Evolutionary conservation across 2,888 invertebrate genomes (phyloP).

Genomic region (Phymatocera aterrima): DNA sequence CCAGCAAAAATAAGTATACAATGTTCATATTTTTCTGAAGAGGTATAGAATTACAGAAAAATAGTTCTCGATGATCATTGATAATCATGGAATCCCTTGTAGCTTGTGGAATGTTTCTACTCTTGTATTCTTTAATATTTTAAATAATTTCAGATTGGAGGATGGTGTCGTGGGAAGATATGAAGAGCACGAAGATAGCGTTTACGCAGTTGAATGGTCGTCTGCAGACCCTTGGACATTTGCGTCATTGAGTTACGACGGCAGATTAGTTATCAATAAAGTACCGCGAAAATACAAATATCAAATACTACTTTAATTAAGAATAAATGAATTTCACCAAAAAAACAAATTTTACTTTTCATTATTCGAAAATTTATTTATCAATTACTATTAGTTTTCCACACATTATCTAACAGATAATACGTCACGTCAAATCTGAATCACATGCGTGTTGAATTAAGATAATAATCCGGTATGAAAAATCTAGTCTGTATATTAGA

Average conservation of each 20-base stretch:
- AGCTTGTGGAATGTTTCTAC: background rate
- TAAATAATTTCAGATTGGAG: slow-evolving; percentile 77
- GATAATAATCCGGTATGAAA: background rate
- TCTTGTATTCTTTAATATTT: slow-evolving; percentile 16
- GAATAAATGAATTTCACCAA: slow-evolving; percentile 32
- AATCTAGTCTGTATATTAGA: background rate
- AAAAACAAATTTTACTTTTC: slow-evolving; percentile 28
- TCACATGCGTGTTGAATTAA: background rate
- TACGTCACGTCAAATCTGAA: no score
- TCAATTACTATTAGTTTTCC: background rate
- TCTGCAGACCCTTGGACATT: slow-evolving; percentile 99
- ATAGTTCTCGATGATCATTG: background rate
- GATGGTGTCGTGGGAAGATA: slow-evolving; percentile 95
- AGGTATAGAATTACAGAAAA: slow-evolving; percentile 41
- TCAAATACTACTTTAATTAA: slow-evolving; percentile 87
- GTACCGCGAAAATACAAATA: slow-evolving; percentile 97
- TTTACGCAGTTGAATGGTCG: slow-evolving; percentile 98
- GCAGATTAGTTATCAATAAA: slow-evolving; percentile 92
- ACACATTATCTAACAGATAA: no score
- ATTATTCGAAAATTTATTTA: background rate
- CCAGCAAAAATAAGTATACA: slow-evolving; percentile 75
- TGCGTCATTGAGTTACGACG: slow-evolving; percentile 99
- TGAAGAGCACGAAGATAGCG: slow-evolving; percentile 98
- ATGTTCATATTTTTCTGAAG: slow-evolving; percentile 42
- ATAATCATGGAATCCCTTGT: background rate